Evolutionary conservation across 2,113 vertebrate species (phyloP), one percentile per base, ranked within the genome.

Genomic region (Forbesichthys agassizii): DNA sequence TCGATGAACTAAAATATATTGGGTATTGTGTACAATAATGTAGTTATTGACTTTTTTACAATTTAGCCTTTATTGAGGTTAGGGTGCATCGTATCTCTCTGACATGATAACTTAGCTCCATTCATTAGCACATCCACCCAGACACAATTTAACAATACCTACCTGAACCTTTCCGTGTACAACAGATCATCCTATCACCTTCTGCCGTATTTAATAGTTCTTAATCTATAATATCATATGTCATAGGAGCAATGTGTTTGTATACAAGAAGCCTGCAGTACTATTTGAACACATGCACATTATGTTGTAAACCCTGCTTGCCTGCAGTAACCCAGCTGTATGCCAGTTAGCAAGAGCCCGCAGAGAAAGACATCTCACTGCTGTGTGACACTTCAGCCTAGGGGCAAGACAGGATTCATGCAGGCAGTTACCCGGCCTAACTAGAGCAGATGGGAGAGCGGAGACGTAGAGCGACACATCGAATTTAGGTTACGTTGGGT

Each of bases 271-370:
- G 36, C 36, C 36, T 5, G 7, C 36, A 6, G 36, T 42, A 27
- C 27, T 27, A 42, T 42, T 5, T 42, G 36, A 42, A 8, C 36
- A 42, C 49, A 10, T 52, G 49, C 11, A 52, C 13, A 52, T 52
- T 4, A 12, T 3, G 49, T 12, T 52, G 49, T 52, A 11, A 52
- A 52, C 49, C 49, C 36, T 7, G 36, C 36, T 42, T 42, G 89
- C 91, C 91, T 77, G 70, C 89, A 92, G 14, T 33, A 12, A 11
- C 48, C 3, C 90, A 90, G 92, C 93, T 93, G 92, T 86, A 68
- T 89, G 92, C 91, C 88, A 92, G 85, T 79, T 86, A 85, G 89
- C 84, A 93, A 91, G 90, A 85, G 89, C 74, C 61, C 9, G 64
- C 14, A 66, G 69, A 73, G 59, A 84, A 83, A 89, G 51, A 74